These are phyloP conservation scores for Solea solea DNA, from an alignment of 2,113 vertebrate species.

Conservation along the genomic window DNA sequence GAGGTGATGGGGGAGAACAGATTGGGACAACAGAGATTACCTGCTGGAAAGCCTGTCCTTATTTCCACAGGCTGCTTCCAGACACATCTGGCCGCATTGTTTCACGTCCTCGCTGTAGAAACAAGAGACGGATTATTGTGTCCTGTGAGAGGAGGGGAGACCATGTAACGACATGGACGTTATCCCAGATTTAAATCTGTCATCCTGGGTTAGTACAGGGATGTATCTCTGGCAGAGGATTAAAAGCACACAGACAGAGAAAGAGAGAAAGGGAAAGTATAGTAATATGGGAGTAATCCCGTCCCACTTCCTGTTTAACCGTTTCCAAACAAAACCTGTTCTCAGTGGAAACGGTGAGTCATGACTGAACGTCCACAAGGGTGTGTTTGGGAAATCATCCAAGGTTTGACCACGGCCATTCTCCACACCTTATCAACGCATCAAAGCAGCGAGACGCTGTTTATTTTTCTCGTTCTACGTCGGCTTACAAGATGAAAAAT, in stretches of 20 bases:
- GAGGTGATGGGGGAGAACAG: neutral
- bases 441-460: neutral
- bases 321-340: slow-evolving; percentile 41
- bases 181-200: slow-evolving; percentile 78
- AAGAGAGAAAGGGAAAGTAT: no score
- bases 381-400: slow-evolving; percentile 12
- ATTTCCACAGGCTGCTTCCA: slow-evolving; percentile 58
- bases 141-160: slow-evolving; percentile 49
- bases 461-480: neutral
- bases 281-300: slow-evolving; percentile 66
- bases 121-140: slow-evolving; percentile 65
- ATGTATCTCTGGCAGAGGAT: slow-evolving; percentile 65
- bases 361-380: neutral
- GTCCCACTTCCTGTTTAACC: slow-evolving; percentile 55
- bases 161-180: slow-evolving; percentile 60
- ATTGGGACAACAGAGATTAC: slow-evolving; percentile 59
- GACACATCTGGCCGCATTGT: slow-evolving; percentile 76
- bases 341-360: neutral
- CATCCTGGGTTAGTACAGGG: slow-evolving; percentile 62
- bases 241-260: slow-evolving; percentile 47
- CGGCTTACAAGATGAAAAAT: slow-evolving; percentile 11
- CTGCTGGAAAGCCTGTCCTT: slow-evolving; percentile 75
- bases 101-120: slow-evolving; percentile 58
- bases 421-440: neutral
- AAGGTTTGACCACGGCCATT: neutral